phyloP scores from a whole-genome alignment of 2,888 invertebrate species.

The Aquatica leii region DNA sequence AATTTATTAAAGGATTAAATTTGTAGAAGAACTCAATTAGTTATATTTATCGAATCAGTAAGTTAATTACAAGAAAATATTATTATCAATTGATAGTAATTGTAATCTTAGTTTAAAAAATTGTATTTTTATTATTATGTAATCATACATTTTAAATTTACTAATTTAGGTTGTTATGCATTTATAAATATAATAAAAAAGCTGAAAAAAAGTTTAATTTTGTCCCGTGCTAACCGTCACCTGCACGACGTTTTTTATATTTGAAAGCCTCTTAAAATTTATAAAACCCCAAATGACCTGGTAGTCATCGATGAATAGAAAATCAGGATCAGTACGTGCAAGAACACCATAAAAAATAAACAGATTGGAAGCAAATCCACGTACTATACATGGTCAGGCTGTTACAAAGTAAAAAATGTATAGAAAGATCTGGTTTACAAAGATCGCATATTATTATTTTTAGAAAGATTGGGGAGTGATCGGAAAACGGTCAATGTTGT shows the following conservation, averaged over 20 bases:
- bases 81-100: too few relatives aligned
- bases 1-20: too few relatives aligned
- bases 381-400: constrained; percentile 25
- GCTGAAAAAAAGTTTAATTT: constrained; percentile 12
- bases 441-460: constrained; percentile 56
- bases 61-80: too few relatives aligned
- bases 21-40: too few relatives aligned
- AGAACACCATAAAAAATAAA: constrained; percentile 33
- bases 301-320: constrained; percentile 30
- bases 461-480: constrained; percentile 54
- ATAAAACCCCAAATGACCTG: constrained; percentile 31
- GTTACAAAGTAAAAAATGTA: constrained; percentile 27
- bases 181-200: constrained; percentile 9
- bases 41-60: too few relatives aligned
- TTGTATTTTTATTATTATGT: too few relatives aligned
- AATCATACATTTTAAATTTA: too few relatives aligned
- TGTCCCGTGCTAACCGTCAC: constrained; percentile 33
- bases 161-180: too few relatives aligned
- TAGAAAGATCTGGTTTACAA: constrained; percentile 42
- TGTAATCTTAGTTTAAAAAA: too few relatives aligned
- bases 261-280: constrained; percentile 30
- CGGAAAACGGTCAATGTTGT: constrained; percentile 52
- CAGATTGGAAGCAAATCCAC: constrained; percentile 38
- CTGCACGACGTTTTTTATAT: constrained; percentile 26
- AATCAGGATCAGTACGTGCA: constrained; percentile 33